Evolutionary conservation across 92 coral and sea anemone species (phyloP), one percentile per base, ranked within the genome.

Genomic region (Zoanthus sansibaricus): DNA sequence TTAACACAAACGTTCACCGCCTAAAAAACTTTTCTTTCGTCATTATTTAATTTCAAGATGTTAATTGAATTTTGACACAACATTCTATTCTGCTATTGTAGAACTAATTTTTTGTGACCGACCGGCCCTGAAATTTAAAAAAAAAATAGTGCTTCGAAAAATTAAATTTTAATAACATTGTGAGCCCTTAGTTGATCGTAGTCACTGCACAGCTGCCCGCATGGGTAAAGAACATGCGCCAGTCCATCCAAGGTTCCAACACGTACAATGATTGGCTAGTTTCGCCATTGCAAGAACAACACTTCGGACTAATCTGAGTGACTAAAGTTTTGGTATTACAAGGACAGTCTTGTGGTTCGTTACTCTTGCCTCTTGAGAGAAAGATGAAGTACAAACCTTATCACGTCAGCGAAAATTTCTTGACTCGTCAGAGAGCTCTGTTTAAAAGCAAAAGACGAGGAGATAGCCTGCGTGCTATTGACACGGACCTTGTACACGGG

Each of bases 1-100:
- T 77, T 77, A 77, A 77, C 69, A 77, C 82, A 51, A 21, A 76
- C 37, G 82, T 54, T 76, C 44, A 76, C 82, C 67, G 45, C 82
- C 67, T 76, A 76, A 76, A 37, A 76, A 76, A 76, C 82, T 54
- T 51, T 75, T 51, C 79, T 75, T 75, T 51, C 64, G 82, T 33
- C 46, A 52, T 76, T 21, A 76, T 76, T 76, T 30, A 52, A 76
- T 76, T 76, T 76, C 46, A 76, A 76, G 68, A 61, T 76, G 82
- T 76, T 59, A 54, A 52, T 76, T 76, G 82, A 10, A 76, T 76
- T 76, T 76, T 20, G 82, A 76, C 82, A 52, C 2, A 59, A 58
- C 67, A n/a, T 76, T 76, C 66, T 51, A 76, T 76, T 76, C 80
- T 21, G 58, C 25, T 25, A 76, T 48, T 7, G 79, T 14, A 48